Conservation (phyloP, 2,888 invertebrate genomes). For the Mesorhabditis belari region DNA sequence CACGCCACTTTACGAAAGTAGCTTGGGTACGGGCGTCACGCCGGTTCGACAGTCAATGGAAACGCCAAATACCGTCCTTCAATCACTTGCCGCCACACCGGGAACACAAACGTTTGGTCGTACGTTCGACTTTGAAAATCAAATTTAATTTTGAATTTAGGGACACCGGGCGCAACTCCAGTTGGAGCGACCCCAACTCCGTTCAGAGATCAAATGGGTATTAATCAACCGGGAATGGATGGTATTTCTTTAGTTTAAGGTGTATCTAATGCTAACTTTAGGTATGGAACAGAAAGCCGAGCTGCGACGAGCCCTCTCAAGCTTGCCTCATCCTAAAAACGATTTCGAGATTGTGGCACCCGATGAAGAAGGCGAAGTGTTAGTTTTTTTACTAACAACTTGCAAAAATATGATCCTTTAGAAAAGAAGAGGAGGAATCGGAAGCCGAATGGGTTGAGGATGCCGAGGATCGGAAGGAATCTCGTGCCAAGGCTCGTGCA, state of each 20-base stretch:
- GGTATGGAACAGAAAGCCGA: constrained; percentile 54
- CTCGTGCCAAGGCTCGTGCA: constrained; percentile 51
- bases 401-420: background rate
- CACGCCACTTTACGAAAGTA: constrained; percentile 80
- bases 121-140: constrained; percentile 4
- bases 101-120: constrained; percentile 19
- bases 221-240: constrained; percentile 76
- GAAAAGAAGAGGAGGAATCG: constrained; percentile 4
- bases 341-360: constrained; percentile 98
- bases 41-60: constrained; percentile 35
- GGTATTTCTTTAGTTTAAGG: constrained; percentile 4
- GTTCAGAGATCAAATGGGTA: constrained; percentile 83
- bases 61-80: constrained; percentile 83
- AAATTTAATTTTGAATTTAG: background rate
- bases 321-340: constrained; percentile 82
- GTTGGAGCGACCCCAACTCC: constrained; percentile 64
- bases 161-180: constrained; percentile 37
- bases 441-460: constrained; percentile 46
- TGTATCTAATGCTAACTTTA: background rate
- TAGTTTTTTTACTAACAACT: background rate
- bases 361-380: constrained; percentile 59
- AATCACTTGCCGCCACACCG: constrained; percentile 56
- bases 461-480: constrained; percentile 44
- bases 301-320: constrained; percentile 70
- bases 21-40: constrained; percentile 64